These are phyloP conservation scores for Tetrao urogallus DNA, from an alignment of 2,113 vertebrate species.

Conservation along the genomic window DNA sequence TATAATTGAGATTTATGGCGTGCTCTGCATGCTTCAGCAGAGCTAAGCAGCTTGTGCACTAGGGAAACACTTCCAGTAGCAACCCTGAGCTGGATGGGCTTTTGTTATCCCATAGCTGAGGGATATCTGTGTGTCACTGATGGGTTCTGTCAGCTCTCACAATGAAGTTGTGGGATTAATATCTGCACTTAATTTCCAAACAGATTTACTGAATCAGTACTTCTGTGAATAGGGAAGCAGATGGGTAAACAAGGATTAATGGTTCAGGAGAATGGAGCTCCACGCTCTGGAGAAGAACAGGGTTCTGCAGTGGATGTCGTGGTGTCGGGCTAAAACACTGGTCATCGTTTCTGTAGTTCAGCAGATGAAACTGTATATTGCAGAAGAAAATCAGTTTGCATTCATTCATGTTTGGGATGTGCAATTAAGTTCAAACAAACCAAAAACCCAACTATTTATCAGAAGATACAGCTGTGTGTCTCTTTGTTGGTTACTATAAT, in stretches of 20 bases:
- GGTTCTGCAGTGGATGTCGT: neutral
- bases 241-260: slow-evolving; percentile 15
- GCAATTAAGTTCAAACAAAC: neutral
- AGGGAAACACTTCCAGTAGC: neutral
- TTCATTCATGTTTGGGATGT: neutral
- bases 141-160: neutral
- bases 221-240: neutral
- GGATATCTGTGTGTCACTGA: neutral
- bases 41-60: neutral
- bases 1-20: neutral
- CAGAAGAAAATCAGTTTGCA: slow-evolving; percentile 9
- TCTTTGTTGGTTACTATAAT: neutral
- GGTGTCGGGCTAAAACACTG: slow-evolving; percentile 4
- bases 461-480: neutral
- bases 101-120: neutral
- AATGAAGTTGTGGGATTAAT: slow-evolving; percentile 25
- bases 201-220: slow-evolving; percentile 14
- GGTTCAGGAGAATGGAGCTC: neutral
- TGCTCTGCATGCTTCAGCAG: neutral
- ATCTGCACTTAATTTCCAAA: slow-evolving; percentile 27
- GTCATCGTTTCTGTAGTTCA: neutral
- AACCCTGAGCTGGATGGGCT: slow-evolving; percentile 32
- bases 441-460: neutral
- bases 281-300: neutral
- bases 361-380: slow-evolving; percentile 5